These are phyloP conservation scores for Pangasius larnaudii DNA, from an alignment of 2,797 vertebrate species.

Conservation along the genomic window DNA sequence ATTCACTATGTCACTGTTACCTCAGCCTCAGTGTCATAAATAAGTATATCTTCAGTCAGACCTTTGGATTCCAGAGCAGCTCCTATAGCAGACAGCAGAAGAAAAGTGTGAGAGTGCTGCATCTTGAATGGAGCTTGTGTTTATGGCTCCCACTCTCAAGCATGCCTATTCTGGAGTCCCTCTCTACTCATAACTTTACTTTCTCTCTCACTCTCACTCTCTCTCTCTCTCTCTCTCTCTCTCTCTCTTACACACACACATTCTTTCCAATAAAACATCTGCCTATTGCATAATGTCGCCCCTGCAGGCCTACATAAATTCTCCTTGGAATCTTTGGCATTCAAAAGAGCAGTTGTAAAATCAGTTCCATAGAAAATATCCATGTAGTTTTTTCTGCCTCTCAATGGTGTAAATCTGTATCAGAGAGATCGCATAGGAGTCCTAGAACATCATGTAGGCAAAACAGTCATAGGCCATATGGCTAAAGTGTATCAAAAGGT, in stretches of 20 bases:
- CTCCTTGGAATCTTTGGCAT: constrained; percentile 70
- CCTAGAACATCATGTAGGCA: not conserved
- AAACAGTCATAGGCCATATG: not conserved
- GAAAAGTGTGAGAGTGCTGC: constrained; percentile 1
- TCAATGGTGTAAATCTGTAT: constrained; percentile 2
- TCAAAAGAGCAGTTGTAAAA: constrained; percentile 56
- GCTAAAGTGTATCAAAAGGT: not conserved
- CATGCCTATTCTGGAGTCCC: not conserved
- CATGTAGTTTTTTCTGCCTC: constrained; percentile 17
- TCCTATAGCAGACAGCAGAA: not conserved
- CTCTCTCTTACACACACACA: constrained; percentile 60
- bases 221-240: constrained; percentile 28
- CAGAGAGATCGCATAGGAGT: not conserved
- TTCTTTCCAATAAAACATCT: constrained; percentile 68
- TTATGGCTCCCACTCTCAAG: constrained; percentile 19
- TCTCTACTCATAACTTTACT: not conserved
- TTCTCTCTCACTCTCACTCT: constrained; percentile 31
- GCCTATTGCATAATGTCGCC: constrained; percentile 71
- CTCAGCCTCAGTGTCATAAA: not conserved
- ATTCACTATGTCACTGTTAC: constrained; percentile 21
- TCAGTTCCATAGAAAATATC: constrained; percentile 62
- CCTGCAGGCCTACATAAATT: constrained; percentile 68
- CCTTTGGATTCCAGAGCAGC: constrained; percentile 7
- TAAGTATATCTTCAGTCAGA: constrained; percentile 8
- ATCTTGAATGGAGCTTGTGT: constrained; percentile 31